These are phyloP conservation scores for Ictidomys tridecemlineatus DNA, from an alignment of 2,113 vertebrate species.

Conservation along the genomic window DNA sequence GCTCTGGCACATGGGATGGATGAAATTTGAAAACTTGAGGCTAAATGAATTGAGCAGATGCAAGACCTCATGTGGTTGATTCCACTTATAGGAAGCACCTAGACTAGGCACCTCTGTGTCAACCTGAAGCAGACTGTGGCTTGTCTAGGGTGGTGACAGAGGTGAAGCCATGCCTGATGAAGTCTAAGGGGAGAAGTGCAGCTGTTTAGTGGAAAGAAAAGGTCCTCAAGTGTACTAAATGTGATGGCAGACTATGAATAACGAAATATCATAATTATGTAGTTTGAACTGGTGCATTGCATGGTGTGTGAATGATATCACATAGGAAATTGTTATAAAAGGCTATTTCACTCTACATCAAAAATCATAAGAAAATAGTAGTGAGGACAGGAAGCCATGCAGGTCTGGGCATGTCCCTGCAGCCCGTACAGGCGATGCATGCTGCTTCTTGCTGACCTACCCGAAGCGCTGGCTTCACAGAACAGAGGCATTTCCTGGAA, in stretches of 20 bases:
- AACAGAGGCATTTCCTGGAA: conserved; percentile 85
- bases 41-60: background rate
- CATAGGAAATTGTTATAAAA: background rate
- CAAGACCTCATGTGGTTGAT: background rate
- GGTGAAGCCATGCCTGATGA: background rate
- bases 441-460: too few species aligned
- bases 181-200: too few species aligned
- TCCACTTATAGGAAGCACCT: background rate
- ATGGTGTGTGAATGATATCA: background rate
- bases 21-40: background rate
- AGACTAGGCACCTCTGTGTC: background rate
- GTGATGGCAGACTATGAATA: too few species aligned
- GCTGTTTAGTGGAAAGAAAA: too few species aligned
- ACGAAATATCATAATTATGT: too few species aligned
- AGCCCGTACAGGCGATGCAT: too few species aligned
- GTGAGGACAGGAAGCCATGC: conserved; percentile 88
- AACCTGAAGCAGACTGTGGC: background rate
- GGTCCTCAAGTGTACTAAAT: too few species aligned
- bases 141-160: background rate
- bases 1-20: background rate
- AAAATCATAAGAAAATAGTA: conserved; percentile 94
- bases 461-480: conserved; percentile 78
- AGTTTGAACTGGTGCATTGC: too few species aligned
- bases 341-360: conserved; percentile 94
- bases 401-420: too few species aligned